These are phyloP conservation scores for Lithophane socia DNA, from an alignment of 2,888 invertebrate species.

Conservation along the genomic window DNA sequence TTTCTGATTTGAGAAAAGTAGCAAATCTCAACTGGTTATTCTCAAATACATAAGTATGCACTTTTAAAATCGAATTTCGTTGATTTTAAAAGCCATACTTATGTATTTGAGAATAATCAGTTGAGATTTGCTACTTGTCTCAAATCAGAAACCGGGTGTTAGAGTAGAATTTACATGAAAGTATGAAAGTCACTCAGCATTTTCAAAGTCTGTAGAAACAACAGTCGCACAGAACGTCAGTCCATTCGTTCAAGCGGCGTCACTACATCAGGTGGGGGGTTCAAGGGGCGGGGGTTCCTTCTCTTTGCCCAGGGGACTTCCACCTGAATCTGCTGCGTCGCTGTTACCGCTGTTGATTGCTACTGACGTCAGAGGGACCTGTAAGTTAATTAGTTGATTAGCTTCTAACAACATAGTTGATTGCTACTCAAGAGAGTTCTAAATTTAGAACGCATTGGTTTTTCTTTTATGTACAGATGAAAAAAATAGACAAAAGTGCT, in stretches of 20 bases:
- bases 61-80: too few species aligned
- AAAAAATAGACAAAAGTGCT: background rate
- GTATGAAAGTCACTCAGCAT: conserved; percentile 43
- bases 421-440: conserved; percentile 5
- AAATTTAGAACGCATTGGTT: conserved; percentile 3
- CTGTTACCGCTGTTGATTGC: conserved; percentile 84
- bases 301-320: conserved; percentile 80
- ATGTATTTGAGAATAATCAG: too few species aligned
- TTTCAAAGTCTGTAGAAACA: conserved; percentile 19
- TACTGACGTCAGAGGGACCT: conserved; percentile 87
- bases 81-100: too few species aligned
- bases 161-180: conserved; percentile 20
- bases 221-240: conserved; percentile 45
- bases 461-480: background rate
- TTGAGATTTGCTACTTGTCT: too few species aligned
- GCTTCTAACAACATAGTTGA: background rate
- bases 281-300: conserved; percentile 76
- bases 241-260: conserved; percentile 61
- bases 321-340: conserved; percentile 75
- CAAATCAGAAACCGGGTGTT: too few species aligned
- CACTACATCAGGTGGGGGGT: conserved; percentile 81
- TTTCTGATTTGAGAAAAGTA: too few species aligned
- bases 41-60: too few species aligned
- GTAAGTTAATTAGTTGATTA: conserved; percentile 55
- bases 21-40: too few species aligned